Percentiles rank a stretch among this genome's conserved stretches.
Evolutionary conservation across 2,888 invertebrate genomes (phyloP).

Genomic region (Tenthredo amoena): DNA sequence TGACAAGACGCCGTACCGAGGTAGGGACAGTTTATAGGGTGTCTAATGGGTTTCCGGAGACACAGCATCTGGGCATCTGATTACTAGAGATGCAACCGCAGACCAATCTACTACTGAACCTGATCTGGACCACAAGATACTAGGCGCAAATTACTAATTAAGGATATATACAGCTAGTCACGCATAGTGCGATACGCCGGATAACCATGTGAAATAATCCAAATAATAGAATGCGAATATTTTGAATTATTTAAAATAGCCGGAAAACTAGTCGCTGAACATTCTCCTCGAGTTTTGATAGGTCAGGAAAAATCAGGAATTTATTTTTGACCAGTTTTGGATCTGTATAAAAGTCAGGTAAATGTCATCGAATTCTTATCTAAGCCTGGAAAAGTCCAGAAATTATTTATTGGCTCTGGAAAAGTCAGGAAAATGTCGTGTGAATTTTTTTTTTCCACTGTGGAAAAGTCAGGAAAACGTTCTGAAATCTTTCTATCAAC

Average conservation of each 20-base stretch:
- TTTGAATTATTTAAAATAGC: not conserved
- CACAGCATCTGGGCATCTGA: slow-evolving; percentile 76
- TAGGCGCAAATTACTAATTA: not conserved
- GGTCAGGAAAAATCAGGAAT: not conserved
- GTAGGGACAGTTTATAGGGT: slow-evolving; percentile 68
- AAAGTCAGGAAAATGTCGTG: not conserved
- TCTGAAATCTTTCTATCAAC: not conserved
- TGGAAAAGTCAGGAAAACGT: not conserved
- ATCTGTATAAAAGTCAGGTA: not conserved
- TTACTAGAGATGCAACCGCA: slow-evolving; percentile 77
- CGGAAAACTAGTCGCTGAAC: not conserved
- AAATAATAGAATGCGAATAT: not conserved
- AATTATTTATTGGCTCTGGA: not conserved
- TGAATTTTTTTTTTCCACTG: not conserved
- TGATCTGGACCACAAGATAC: slow-evolving; percentile 40
- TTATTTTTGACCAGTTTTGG: no score
- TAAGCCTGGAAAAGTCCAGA: not conserved
- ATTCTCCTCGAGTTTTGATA: not conserved
- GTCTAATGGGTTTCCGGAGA: slow-evolving; percentile 76
- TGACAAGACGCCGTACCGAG: not conserved
- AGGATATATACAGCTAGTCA: not conserved
- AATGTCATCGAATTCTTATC: not conserved
- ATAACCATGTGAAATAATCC: not conserved
- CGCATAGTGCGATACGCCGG: not conserved
- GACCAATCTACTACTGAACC: slow-evolving; percentile 74